A percentile compares a stretch with the other conserved stretches of the same genome.
Evolutionary conservation across 1,140 invertebrate species (phyloP).

Genomic region (Ptiloglossa arizonensis): DNA sequence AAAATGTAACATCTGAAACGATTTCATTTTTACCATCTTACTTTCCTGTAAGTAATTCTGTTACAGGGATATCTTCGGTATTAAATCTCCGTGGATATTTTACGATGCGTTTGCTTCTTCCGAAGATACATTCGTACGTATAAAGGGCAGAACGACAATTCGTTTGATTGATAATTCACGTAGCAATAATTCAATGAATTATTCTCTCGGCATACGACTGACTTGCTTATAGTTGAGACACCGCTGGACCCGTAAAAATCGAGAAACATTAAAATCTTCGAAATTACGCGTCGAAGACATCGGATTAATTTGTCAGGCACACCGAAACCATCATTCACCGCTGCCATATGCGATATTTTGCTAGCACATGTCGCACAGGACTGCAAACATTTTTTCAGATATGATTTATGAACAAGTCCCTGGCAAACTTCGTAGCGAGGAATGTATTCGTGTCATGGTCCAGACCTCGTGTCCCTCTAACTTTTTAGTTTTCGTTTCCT

Average conservation of each 20-base stretch:
- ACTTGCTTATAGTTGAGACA: not conserved
- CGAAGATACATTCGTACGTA: not conserved
- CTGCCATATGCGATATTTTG: constrained; percentile 42
- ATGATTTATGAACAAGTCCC: constrained; percentile 61
- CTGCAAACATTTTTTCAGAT: constrained; percentile 52
- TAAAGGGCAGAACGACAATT: constrained; percentile 38
- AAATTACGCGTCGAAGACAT: constrained; percentile 42
- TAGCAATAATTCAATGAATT: constrained; percentile 16
- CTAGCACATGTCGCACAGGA: constrained; percentile 50
- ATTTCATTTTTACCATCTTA: not conserved
- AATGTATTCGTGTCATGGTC: constrained; percentile 61
- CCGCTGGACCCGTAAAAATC: constrained; percentile 14
- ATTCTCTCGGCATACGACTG: not conserved
- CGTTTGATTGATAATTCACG: constrained; percentile 36
- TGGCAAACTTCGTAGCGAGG: constrained; percentile 52
- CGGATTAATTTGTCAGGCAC: constrained; percentile 53
- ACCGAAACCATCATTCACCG: constrained; percentile 54
- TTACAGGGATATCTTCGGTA: not conserved
- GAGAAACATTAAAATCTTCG: constrained; percentile 27
- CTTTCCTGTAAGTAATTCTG: not conserved
- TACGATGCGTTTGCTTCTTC: not conserved
- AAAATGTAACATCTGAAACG: too few species aligned
- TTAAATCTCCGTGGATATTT: constrained; percentile 9
- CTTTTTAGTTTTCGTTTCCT: constrained; percentile 26
- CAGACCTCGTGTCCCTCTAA: constrained; percentile 35